Conservation (phyloP, 2,888 invertebrate species). For the Mimumesa dahlbomi region DNA sequence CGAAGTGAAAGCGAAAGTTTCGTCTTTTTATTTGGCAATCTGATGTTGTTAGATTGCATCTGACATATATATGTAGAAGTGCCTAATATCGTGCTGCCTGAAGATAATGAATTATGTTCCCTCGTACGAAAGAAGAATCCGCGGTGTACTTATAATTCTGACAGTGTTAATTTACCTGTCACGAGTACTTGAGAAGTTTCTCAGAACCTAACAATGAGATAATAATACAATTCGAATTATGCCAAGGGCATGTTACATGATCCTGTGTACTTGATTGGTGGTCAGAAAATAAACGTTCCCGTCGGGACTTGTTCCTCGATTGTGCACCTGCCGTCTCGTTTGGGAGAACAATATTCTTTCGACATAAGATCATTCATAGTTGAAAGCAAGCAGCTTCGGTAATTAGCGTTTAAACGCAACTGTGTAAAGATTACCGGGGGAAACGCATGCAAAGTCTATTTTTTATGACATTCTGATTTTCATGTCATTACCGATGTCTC, state of each 20-base stretch:
- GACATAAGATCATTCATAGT: background rate
- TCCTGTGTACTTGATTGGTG: conserved; percentile 33
- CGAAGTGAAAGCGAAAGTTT: no score
- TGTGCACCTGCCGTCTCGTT: conserved; percentile 15
- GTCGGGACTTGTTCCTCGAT: conserved; percentile 40
- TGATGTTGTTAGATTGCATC: background rate
- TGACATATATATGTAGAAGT: no score
- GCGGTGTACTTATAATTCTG: background rate
- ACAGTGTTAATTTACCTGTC: conserved; percentile 36
- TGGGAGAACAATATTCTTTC: conserved; percentile 23
- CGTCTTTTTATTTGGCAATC: background rate
- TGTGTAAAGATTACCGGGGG: no score
- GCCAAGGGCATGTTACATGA: conserved; percentile 61
- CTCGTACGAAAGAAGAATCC: conserved; percentile 4
- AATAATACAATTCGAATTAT: conserved; percentile 56
- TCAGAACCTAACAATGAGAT: conserved; percentile 55
- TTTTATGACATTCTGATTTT: no score
- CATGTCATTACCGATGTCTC: no score
- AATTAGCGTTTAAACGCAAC: no score
- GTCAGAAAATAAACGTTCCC: conserved; percentile 42
- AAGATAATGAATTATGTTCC: no score
- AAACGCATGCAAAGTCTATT: no score
- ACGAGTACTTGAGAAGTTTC: conserved; percentile 54
- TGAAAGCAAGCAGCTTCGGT: no score
- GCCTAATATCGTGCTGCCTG: no score